phyloP scores from a whole-genome alignment of 1,140 invertebrate species.

The Aphis gossypii region DNA sequence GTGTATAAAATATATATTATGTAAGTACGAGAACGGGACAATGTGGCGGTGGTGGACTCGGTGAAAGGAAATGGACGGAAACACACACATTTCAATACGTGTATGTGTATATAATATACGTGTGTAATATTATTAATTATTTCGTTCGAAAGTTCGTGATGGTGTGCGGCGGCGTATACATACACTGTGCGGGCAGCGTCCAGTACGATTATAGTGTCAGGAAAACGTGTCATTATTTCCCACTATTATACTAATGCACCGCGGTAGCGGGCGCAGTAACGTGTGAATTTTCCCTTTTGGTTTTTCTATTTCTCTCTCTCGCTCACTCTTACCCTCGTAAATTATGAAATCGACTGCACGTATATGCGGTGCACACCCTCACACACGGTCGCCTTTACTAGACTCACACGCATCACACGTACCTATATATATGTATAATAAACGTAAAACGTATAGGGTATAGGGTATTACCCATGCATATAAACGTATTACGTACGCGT shows the following conservation, averaged over 20 bases:
- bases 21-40: neutral
- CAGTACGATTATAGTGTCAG: neutral
- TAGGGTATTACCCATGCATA: too few species aligned
- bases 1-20: neutral
- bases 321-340: neutral
- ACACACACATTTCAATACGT: neutral
- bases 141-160: neutral
- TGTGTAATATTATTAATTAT: slow-evolving; percentile 22
- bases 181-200: neutral
- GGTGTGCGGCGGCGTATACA: neutral
- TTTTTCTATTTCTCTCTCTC: neutral
- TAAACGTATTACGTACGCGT: neutral
- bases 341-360: neutral
- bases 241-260: slow-evolving; percentile 10
- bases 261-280: neutral
- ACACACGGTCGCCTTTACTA: neutral
- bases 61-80: neutral
- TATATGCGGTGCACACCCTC: neutral
- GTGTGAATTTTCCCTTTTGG: slow-evolving; percentile 1
- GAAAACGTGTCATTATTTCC: slow-evolving; percentile 30
- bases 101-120: neutral
- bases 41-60: neutral
- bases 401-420: neutral
- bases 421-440: too few species aligned
- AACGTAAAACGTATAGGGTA: too few species aligned